Base-by-base conservation (phyloP, 2,113 vertebrate species). In the Chloroceryle aenea region DNA sequence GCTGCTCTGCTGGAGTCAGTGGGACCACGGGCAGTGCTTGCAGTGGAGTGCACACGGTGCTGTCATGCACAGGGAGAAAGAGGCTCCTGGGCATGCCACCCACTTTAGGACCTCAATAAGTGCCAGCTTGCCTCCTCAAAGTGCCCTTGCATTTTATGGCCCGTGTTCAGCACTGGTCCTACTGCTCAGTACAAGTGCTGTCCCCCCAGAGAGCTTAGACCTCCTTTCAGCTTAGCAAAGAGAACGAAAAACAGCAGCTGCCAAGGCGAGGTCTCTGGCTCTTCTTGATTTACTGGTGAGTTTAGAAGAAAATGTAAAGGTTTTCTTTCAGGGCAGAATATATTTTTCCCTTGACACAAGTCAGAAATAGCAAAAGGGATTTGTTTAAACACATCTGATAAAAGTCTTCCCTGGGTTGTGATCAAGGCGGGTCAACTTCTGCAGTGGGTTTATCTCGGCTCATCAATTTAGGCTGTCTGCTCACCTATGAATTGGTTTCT, bases 381-480 rank as follows among this genome's bases (percentile, higher is more conserved):
- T 97, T 97, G 92, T 85, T 82, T 83, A 71, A 91, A 89, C 77
- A 82, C 56, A 40, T 76, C 77, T 82, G 88, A 95, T 85, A 61
- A 66, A 90, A 93, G 52, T 76, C 85, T 91, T 90, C 32, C 34
- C 52, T 76, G 67, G 61, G 48, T 1, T 90, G 85, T 36, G 66
- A 90, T 91, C 78, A 76, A 91, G 67, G 78, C 71, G 52, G 82
- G 74, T 90, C 74, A 73, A 53, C 34, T 77, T 89, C 91, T 94
- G 76, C 1, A 2, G 1, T 27, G 48, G 56, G 48, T 85, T 94
- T 89, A 56, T 63, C 92, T 85, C 6, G 0, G 40, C 77, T 72
- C 1, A 0, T 79, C 81, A 85, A 87, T 96, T 93, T 59, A 42
- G 62, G 25, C 69, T 78, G 62, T 87, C 74, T 92, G n/a, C 48